These are phyloP conservation scores for Trididemnum clinides DNA, from an alignment of 23 tunicate species.

Conservation along the genomic window DNA sequence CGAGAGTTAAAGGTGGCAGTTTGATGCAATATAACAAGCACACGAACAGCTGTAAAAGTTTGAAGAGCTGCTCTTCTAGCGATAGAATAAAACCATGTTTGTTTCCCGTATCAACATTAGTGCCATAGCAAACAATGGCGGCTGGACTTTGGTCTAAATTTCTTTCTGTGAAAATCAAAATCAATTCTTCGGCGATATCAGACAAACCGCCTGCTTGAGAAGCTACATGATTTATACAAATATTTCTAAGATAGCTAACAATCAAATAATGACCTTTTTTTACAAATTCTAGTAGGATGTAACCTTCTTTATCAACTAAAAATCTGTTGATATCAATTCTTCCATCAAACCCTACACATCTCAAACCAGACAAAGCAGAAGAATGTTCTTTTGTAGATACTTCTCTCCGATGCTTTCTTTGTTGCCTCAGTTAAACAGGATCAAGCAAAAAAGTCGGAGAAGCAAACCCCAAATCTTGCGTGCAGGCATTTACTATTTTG, in stretches of 20 bases:
- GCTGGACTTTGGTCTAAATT: background rate
- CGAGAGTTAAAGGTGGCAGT: too few relatives aligned
- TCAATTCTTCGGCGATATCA: background rate
- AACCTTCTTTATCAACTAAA: background rate
- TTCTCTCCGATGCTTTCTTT: slow-evolving; percentile 10
- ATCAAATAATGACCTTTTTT: background rate
- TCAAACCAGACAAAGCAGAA: slow-evolving; percentile 3
- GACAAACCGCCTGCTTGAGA: background rate
- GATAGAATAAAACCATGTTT: background rate
- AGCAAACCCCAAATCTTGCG: background rate
- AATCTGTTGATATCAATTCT: background rate
- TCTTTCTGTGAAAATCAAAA: background rate
- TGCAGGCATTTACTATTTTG: background rate
- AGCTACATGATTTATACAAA: background rate
- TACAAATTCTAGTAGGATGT: background rate
- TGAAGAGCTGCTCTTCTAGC: background rate
- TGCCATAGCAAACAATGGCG: background rate
- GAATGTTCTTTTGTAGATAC: background rate
- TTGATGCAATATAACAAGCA: too few relatives aligned
- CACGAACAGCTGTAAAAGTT: too few relatives aligned
- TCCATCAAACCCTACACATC: slow-evolving; percentile 3
- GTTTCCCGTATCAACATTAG: background rate
- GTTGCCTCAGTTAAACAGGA: background rate
- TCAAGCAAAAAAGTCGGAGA: background rate
- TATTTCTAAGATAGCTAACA: slow-evolving; percentile 2